Evolutionary conservation across 2,888 invertebrate species (phyloP).

Genomic region (Gymnoscelis rufifasciata): DNA sequence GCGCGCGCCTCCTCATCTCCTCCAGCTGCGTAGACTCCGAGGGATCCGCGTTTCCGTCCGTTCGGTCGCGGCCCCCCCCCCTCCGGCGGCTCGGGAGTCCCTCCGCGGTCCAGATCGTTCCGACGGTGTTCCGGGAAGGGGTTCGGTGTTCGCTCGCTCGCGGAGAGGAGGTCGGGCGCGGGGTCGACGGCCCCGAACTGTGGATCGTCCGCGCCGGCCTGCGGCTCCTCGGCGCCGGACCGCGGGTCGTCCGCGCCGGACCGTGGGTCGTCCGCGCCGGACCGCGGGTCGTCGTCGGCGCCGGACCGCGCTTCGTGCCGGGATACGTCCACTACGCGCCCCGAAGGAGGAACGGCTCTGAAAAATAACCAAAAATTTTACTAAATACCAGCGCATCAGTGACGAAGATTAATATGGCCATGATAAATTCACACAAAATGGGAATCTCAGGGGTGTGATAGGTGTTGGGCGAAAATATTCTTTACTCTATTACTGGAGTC

Average conservation of each 20-base stretch:
- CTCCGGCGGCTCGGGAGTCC: not conserved
- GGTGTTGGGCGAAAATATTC: too few species aligned
- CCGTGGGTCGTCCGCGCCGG: not conserved
- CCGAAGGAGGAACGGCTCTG: slow-evolving; percentile 4
- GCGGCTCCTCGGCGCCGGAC: not conserved
- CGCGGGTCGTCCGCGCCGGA: not conserved
- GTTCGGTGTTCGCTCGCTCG: too few species aligned
- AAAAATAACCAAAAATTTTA: not conserved
- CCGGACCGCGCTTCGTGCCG: not conserved
- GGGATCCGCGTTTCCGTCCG: not conserved
- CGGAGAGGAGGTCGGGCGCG: not conserved
- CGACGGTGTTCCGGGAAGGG: too few species aligned
- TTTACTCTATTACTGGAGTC: too few species aligned
- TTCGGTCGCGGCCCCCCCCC: not conserved
- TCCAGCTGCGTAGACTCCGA: slow-evolving; percentile 16
- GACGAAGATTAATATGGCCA: too few species aligned
- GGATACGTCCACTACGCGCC: not conserved
- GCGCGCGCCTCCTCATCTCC: slow-evolving; percentile 32
- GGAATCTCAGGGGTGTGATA: too few species aligned
- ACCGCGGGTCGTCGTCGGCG: not conserved
- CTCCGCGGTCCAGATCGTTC: too few species aligned
- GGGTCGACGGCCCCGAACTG: not conserved
- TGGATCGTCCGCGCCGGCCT: not conserved
- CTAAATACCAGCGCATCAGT: not conserved
- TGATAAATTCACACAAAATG: too few species aligned